Percentiles rank a stretch among this genome's conserved stretches.
Conservation (phyloP, 1,140 invertebrate genomes). For the Drosophila erecta region DNA sequence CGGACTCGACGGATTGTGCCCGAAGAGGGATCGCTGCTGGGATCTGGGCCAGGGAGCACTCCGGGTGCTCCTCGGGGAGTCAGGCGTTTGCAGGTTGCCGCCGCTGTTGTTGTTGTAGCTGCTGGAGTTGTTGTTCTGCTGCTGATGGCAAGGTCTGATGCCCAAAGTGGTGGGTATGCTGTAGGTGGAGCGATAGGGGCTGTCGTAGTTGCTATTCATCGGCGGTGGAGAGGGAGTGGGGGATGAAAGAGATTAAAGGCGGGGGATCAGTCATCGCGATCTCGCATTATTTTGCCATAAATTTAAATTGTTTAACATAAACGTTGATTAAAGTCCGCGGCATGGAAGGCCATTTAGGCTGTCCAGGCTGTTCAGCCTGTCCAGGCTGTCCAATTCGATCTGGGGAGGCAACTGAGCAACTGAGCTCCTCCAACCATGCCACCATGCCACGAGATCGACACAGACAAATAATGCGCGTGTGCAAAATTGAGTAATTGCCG, state of each 20-base stretch:
- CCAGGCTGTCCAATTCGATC: slow-evolving; percentile 54
- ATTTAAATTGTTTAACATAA: slow-evolving; percentile 84
- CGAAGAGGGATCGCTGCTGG: slow-evolving; percentile 89
- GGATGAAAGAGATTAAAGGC: slow-evolving; percentile 6
- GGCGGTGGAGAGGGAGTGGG: not conserved
- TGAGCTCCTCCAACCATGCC: not conserved
- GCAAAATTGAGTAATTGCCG: slow-evolving; percentile 83
- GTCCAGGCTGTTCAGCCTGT: slow-evolving; percentile 27
- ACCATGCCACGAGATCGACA: slow-evolving; percentile 56
- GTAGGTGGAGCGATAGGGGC: slow-evolving; percentile 85
- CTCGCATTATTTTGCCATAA: slow-evolving; percentile 83
- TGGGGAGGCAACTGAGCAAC: not conserved
- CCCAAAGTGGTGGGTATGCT: slow-evolving; percentile 84
- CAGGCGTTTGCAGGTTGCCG: slow-evolving; percentile 83
- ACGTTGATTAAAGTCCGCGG: slow-evolving; percentile 80
- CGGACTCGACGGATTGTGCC: slow-evolving; percentile 86
- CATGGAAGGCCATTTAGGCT: slow-evolving; percentile 62
- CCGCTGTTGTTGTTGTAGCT: slow-evolving; percentile 78
- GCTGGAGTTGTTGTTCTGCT: slow-evolving; percentile 77
- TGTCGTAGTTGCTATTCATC: slow-evolving; percentile 83
- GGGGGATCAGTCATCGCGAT: slow-evolving; percentile 62
- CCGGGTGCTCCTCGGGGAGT: slow-evolving; percentile 91
- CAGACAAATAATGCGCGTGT: slow-evolving; percentile 82
- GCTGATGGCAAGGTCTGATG: slow-evolving; percentile 78
- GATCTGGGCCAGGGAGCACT: slow-evolving; percentile 93